Evolutionary conservation across 1,140 invertebrate species (phyloP).

Genomic region (Cydia splendana): DNA sequence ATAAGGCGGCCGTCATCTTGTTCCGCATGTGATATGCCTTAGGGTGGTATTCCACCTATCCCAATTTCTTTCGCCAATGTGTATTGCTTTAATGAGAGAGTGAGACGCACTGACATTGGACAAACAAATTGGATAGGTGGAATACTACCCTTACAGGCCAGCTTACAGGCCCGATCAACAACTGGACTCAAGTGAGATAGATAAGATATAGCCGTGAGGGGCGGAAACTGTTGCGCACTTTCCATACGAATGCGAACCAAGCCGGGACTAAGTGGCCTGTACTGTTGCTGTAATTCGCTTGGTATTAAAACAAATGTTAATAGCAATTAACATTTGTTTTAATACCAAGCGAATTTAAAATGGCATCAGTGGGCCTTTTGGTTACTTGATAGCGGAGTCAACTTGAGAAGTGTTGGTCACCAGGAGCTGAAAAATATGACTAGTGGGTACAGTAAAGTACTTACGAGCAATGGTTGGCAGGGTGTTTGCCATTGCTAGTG

Average conservation of each 20-base stretch:
- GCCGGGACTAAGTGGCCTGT: background rate
- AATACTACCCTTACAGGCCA: too few relatives aligned
- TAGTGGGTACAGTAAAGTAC: constrained; percentile 42
- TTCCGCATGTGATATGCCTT: background rate
- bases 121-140: too few relatives aligned
- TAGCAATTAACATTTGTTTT: background rate
- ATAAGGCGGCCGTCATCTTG: background rate
- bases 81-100: too few relatives aligned
- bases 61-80: too few relatives aligned
- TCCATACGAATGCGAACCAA: background rate
- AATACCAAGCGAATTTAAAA: too few relatives aligned
- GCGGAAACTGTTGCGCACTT: background rate
- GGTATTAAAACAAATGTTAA: too few relatives aligned
- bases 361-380: too few relatives aligned
- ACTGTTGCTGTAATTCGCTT: too few relatives aligned
- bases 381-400: background rate
- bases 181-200: background rate
- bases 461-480: constrained; percentile 73
- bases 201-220: background rate
- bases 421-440: constrained; percentile 31
- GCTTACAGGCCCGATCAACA: background rate
- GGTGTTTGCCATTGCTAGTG: constrained; percentile 64
- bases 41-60: too few relatives aligned
- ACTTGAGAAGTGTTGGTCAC: constrained; percentile 32
- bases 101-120: too few relatives aligned